Conservation (phyloP, 2,888 invertebrate species). For the Miltochrista miniata region DNA sequence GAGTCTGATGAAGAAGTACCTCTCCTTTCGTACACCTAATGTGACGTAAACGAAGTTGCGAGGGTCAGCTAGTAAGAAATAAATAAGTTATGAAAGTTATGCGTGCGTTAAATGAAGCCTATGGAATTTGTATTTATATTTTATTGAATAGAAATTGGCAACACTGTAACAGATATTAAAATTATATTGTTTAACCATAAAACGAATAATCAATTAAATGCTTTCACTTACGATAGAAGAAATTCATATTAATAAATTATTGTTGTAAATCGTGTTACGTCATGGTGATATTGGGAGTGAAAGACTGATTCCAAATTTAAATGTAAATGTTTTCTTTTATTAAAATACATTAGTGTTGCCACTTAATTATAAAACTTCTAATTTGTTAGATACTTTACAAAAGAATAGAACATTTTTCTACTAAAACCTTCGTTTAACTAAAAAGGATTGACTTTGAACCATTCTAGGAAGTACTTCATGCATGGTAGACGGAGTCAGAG, state of each 20-base stretch:
- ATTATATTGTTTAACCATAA: conserved; percentile 18
- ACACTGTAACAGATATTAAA: not conserved
- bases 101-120: too few species aligned
- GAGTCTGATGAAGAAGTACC: too few species aligned
- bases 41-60: too few species aligned
- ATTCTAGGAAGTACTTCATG: too few species aligned
- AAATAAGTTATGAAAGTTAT: too few species aligned
- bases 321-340: conserved; percentile 2
- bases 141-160: conserved; percentile 5
- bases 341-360: not conserved
- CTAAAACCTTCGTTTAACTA: too few species aligned
- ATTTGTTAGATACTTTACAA: not conserved
- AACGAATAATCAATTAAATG: conserved; percentile 35
- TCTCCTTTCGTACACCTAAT: too few species aligned
- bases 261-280: conserved; percentile 17
- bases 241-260: conserved; percentile 15
- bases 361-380: not conserved
- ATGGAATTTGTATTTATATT: too few species aligned
- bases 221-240: conserved; percentile 37
- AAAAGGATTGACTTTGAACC: too few species aligned
- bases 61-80: too few species aligned
- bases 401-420: not conserved
- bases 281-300: conserved; percentile 19
- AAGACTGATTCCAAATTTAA: conserved; percentile 4
- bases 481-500: too few species aligned